phyloP scores from a whole-genome alignment of 2,888 invertebrate species.

The Invenusta paracnida region DNA sequence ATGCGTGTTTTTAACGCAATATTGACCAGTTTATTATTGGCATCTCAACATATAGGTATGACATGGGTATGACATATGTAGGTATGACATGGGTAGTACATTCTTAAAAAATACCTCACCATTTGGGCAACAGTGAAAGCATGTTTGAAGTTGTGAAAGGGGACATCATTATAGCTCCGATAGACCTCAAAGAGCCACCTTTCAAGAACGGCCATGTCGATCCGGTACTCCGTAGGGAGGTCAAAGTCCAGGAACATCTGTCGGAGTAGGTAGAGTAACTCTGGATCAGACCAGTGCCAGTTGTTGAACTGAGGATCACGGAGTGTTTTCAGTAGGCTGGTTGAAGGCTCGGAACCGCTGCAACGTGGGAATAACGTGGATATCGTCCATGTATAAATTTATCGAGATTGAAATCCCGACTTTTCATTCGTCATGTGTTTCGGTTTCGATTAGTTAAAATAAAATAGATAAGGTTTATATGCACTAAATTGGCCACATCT shows the following conservation, averaged over 20 bases:
- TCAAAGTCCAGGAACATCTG: slow-evolving; percentile 77
- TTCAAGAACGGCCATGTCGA: slow-evolving; percentile 63
- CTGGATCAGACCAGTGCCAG: slow-evolving; percentile 76
- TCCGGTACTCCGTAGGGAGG: slow-evolving; percentile 71
- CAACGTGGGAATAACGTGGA: background rate
- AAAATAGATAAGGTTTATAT: no score
- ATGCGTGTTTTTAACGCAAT: no score
- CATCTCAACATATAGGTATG: no score
- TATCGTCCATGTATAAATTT: no score
- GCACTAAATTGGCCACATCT: no score
- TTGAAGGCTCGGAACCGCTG: background rate
- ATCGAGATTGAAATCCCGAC: no score
- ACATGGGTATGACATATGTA: no score
- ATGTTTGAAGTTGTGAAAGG: slow-evolving; percentile 61
- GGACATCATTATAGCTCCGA: slow-evolving; percentile 58
- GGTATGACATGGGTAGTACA: no score
- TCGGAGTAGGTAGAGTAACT: slow-evolving; percentile 72
- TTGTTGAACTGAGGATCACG: slow-evolving; percentile 67
- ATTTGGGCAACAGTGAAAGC: slow-evolving; percentile 61
- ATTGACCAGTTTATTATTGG: no score
- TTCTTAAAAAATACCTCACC: slow-evolving; percentile 51
- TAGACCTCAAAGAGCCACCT: slow-evolving; percentile 56
- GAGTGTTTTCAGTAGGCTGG: background rate
- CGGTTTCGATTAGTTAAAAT: no score
- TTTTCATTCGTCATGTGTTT: no score